Evolutionary conservation across 2,888 invertebrate genomes (phyloP).

Genomic region (Cephonodes hylas): DNA sequence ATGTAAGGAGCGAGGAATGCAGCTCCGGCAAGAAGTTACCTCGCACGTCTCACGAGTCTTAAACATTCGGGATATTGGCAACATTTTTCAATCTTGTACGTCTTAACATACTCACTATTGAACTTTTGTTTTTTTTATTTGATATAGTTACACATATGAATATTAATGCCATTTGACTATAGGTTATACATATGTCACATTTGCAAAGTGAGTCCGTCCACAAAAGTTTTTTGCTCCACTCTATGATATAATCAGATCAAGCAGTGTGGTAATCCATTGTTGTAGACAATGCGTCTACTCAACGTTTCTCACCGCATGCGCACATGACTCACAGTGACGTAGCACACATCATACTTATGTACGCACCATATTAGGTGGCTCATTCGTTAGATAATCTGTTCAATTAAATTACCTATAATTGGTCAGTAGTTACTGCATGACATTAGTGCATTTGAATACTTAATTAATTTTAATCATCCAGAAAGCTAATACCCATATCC

Average conservation of each 20-base stretch:
- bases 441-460: conserved; percentile 7
- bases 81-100: conserved; percentile 33
- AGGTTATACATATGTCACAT: conserved; percentile 1
- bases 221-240: conserved; percentile 54
- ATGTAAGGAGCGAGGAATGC: conserved; percentile 66
- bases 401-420: conserved; percentile 38
- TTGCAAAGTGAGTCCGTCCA: conserved; percentile 44
- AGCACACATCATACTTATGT: conserved; percentile 49
- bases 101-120: background rate
- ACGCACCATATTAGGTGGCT: conserved; percentile 52
- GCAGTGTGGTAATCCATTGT: conserved; percentile 68
- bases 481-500: too few species aligned
- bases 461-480: background rate
- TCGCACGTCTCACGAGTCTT: conserved; percentile 35
- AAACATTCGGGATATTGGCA: conserved; percentile 27
- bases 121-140: too few species aligned
- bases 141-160: too few species aligned
- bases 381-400: conserved; percentile 44
- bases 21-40: conserved; percentile 61
- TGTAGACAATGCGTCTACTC: conserved; percentile 74
- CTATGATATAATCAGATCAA: conserved; percentile 74
- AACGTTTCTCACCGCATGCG: conserved; percentile 63
- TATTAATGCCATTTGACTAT: background rate
- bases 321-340: conserved; percentile 68
- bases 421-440: conserved; percentile 22